phyloP scores from a whole-genome alignment of 2,113 vertebrate species.

The Colinus virginianus region DNA sequence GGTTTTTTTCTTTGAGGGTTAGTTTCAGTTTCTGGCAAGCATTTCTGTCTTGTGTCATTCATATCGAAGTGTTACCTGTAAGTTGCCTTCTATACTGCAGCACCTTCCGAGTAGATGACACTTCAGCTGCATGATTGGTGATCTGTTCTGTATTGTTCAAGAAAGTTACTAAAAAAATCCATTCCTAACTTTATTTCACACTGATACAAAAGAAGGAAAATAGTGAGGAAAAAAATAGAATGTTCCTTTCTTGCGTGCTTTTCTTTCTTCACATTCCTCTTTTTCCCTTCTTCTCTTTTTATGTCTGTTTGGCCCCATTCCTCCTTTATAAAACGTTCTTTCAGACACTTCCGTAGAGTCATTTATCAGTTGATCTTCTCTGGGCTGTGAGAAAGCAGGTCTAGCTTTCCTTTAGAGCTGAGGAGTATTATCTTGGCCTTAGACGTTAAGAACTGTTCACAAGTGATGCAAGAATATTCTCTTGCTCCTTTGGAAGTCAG shows the following conservation, averaged over 20 bases:
- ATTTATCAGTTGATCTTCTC: not conserved
- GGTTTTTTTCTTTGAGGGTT: not conserved
- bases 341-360: not conserved
- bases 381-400: not conserved
- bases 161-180: not conserved
- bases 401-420: not conserved
- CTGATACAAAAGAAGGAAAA: not conserved
- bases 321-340: not conserved
- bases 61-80: not conserved
- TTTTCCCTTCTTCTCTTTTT: not conserved
- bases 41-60: not conserved
- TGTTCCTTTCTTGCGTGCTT: not conserved
- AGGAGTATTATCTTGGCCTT: not conserved
- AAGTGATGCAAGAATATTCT: not conserved
- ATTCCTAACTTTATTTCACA: not conserved
- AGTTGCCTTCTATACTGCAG: not conserved
- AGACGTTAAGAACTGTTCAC: not conserved
- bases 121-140: accelerated
- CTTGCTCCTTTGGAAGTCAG: not conserved
- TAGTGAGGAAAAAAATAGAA: not conserved
- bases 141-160: not conserved
- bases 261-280: not conserved
- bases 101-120: not conserved
- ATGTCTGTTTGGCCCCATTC: accelerated
- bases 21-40: not conserved